phyloP scores from a whole-genome alignment of 2,888 invertebrate species.

The Eristalinus aeneus region DNA sequence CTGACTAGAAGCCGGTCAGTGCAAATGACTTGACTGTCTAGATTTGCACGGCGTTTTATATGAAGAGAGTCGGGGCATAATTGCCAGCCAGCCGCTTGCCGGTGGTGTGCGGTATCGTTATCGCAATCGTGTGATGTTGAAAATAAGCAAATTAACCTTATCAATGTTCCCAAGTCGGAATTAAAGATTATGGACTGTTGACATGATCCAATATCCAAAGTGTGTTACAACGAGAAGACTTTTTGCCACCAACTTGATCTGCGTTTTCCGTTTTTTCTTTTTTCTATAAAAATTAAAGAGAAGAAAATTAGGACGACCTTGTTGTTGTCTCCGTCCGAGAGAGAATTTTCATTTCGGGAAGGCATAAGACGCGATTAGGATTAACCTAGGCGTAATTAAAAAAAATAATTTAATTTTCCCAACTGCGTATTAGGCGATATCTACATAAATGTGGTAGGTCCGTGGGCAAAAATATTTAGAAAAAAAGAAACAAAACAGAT shows the following conservation, averaged over 20 bases:
- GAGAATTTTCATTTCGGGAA: not conserved
- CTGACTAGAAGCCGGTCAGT: slow-evolving; percentile 46
- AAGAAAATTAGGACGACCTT: not conserved
- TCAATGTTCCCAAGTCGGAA: slow-evolving; percentile 3
- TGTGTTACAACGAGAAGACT: not conserved
- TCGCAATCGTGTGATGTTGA: slow-evolving; percentile 38
- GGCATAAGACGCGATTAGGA: slow-evolving; percentile 9
- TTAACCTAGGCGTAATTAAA: slow-evolving; percentile 2
- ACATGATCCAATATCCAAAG: not conserved
- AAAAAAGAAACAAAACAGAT: not conserved
- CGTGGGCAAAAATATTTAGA: not conserved
- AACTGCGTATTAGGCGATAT: not conserved
- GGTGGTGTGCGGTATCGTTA: slow-evolving; percentile 46
- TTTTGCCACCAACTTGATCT: not conserved
- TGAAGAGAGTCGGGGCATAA: slow-evolving; percentile 14
- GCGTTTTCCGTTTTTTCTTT: not conserved
- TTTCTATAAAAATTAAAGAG: not conserved
- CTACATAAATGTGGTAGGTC: slow-evolving; percentile 2
- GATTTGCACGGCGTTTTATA: slow-evolving; percentile 55
- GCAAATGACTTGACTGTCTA: slow-evolving; percentile 58
- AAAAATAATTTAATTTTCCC: slow-evolving; percentile 3
- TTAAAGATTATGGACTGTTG: not conserved
- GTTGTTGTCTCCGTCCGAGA: not conserved
- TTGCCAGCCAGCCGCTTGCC: not conserved
- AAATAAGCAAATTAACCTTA: slow-evolving; percentile 26